These are phyloP conservation scores for Theonella swinhoei DNA, from an alignment of 37 sponge, comb jelly and placozoan species.

Conservation along the genomic window DNA sequence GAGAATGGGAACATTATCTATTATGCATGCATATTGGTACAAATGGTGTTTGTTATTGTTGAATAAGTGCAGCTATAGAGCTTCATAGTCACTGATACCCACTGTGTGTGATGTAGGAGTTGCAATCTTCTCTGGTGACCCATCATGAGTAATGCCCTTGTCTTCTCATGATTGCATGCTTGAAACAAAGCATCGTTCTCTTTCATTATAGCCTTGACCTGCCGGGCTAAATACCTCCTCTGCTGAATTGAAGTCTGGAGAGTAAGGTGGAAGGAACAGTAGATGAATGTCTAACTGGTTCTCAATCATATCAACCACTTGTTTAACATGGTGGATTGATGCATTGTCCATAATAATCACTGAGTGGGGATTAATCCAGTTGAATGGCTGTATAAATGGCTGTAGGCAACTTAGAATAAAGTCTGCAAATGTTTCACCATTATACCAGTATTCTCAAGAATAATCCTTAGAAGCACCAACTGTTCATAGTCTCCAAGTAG, in stretches of 20 bases:
- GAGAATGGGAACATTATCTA: too few species aligned
- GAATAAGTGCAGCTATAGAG: neutral
- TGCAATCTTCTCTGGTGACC: slow-evolving; percentile 36
- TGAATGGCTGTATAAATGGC: slow-evolving; percentile 1
- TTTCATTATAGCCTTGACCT: slow-evolving; percentile 44
- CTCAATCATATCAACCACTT: slow-evolving; percentile 14
- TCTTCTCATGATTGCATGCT: slow-evolving; percentile 10
- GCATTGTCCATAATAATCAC: slow-evolving; percentile 30
- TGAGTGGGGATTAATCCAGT: slow-evolving; percentile 13
- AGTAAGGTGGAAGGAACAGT: slow-evolving; percentile 33
- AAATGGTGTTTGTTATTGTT: neutral
- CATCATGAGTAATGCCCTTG: slow-evolving; percentile 26
- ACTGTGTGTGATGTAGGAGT: slow-evolving; percentile 9
- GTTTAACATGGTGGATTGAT: slow-evolving; percentile 32
- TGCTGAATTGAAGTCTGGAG: slow-evolving; percentile 21
- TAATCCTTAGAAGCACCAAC: slow-evolving; percentile 7
- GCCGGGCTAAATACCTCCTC: slow-evolving; percentile 40
- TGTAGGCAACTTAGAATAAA: neutral
- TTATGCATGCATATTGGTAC: too few species aligned
- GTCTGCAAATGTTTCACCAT: slow-evolving; percentile 4
- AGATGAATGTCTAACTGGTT: neutral
- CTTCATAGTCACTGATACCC: too few species aligned
- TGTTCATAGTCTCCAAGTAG: slow-evolving; percentile 27
- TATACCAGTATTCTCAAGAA: slow-evolving; percentile 24
- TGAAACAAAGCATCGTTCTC: slow-evolving; percentile 39